Conservation (phyloP, 2,797 vertebrate species). For the Eulemur rubriventer region DNA sequence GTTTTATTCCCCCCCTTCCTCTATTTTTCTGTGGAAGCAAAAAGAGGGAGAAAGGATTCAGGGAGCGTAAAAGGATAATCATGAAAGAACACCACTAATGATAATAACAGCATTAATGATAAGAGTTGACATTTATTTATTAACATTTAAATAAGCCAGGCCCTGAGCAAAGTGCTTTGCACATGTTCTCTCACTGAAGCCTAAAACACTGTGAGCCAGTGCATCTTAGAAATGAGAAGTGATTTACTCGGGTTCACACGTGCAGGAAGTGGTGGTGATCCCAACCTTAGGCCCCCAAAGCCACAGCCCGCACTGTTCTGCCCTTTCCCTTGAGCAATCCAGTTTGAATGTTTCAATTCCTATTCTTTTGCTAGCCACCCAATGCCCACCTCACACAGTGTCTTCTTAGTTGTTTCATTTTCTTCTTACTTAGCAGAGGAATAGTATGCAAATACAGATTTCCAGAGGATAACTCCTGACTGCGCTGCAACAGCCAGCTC, state of each 20-base stretch:
- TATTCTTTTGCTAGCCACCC: not conserved
- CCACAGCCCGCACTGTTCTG: not conserved
- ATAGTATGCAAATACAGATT: not conserved
- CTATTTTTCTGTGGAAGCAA: not conserved
- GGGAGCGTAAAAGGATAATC: not conserved
- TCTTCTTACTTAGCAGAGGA: not conserved
- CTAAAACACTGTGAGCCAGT: not conserved
- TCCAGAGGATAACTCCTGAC: not conserved
- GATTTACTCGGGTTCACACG: not conserved
- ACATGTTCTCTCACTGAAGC: not conserved
- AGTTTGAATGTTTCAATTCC: not conserved
- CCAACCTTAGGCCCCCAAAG: not conserved
- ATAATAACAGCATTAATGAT: not conserved
- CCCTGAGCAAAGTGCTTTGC: not conserved
- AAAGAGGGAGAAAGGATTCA: not conserved
- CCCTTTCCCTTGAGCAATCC: not conserved
- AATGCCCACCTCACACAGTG: not conserved
- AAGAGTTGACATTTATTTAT: not conserved
- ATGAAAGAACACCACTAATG: not conserved
- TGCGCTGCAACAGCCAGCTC: not conserved
- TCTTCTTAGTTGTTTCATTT: not conserved
- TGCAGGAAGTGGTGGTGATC: not conserved
- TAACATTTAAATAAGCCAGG: not conserved
- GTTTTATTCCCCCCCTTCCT: not conserved
- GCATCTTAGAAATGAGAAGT: not conserved